Percentiles rank a stretch among this genome's conserved stretches.
Evolutionary conservation across 2,113 vertebrate genomes (phyloP).

Genomic region (Lagopus leucura): DNA sequence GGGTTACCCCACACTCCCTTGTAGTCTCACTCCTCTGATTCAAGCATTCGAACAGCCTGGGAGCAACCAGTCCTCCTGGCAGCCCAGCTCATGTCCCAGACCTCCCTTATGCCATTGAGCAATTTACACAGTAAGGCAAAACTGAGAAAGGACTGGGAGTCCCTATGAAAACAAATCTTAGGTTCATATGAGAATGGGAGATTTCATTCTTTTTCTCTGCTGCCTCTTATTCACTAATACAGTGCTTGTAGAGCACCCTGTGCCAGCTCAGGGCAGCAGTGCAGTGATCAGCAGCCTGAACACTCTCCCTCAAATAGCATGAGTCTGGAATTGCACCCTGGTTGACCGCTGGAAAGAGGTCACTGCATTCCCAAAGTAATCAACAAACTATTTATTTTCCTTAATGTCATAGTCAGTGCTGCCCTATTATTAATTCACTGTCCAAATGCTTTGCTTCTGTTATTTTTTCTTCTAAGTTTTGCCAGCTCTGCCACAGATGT

Average conservation of each 20-base stretch:
- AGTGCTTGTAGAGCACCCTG: not conserved
- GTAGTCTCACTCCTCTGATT: not conserved
- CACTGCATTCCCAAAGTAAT: not conserved
- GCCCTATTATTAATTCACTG: not conserved
- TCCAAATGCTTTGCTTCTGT: slow-evolving; percentile 7
- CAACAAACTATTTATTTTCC: slow-evolving; percentile 3
- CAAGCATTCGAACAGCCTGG: not conserved
- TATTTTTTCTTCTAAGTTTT: slow-evolving; percentile 2
- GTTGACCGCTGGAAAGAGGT: not conserved
- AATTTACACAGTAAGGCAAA: not conserved
- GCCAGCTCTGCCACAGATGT: slow-evolving; percentile 21
- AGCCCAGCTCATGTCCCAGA: not conserved
- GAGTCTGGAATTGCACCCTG: not conserved
- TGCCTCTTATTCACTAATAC: not conserved
- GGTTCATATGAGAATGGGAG: not conserved
- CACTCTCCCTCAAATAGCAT: not conserved
- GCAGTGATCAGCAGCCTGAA: not conserved
- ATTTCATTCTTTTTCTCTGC: rapidly evolving
- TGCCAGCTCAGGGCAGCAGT: not conserved
- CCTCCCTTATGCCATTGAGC: not conserved
- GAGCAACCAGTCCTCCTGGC: not conserved
- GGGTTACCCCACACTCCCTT: not conserved
- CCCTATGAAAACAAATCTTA: not conserved
- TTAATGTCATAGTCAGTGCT: not conserved
- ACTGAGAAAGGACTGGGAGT: not conserved